Evolutionary conservation across 2,797 vertebrate species (phyloP).

Genomic region (Falco berigora): DNA sequence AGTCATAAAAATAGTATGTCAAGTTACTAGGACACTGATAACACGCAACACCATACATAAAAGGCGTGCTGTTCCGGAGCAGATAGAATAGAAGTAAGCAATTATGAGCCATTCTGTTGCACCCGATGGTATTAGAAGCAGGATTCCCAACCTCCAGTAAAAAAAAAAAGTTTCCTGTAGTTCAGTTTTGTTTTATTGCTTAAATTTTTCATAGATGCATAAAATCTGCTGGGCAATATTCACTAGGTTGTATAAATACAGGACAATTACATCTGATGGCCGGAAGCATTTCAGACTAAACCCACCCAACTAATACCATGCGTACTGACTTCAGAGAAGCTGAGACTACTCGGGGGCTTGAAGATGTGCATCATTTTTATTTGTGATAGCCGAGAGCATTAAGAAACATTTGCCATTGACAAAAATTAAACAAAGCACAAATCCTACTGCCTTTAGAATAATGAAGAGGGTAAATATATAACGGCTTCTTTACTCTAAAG

Average conservation of each 20-base stretch:
- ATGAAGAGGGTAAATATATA: accelerated
- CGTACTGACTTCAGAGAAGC: not conserved
- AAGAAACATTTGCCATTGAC: accelerated
- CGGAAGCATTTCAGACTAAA: not conserved
- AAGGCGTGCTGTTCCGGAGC: not conserved
- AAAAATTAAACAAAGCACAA: not conserved
- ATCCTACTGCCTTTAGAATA: not conserved
- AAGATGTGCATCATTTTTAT: not conserved
- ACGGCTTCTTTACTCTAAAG: not conserved
- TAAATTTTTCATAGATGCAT: not conserved
- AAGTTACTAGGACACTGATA: not conserved
- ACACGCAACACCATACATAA: not conserved
- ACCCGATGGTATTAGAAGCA: not conserved
- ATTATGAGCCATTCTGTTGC: not conserved
- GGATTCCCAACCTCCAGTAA: not conserved
- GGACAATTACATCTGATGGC: not conserved
- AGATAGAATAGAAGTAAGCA: not conserved
- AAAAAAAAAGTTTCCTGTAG: not conserved
- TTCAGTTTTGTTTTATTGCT: not conserved
- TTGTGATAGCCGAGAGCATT: not conserved
- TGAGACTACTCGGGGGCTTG: not conserved
- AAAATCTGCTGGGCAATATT: not conserved
- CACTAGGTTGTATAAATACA: not conserved
- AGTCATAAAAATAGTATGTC: not conserved
- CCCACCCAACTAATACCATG: not conserved